A percentile compares a stretch with the other conserved stretches of the same genome.
Evolutionary conservation across 2,888 invertebrate genomes (phyloP).

Genomic region (Gymnosoma rotundatum): DNA sequence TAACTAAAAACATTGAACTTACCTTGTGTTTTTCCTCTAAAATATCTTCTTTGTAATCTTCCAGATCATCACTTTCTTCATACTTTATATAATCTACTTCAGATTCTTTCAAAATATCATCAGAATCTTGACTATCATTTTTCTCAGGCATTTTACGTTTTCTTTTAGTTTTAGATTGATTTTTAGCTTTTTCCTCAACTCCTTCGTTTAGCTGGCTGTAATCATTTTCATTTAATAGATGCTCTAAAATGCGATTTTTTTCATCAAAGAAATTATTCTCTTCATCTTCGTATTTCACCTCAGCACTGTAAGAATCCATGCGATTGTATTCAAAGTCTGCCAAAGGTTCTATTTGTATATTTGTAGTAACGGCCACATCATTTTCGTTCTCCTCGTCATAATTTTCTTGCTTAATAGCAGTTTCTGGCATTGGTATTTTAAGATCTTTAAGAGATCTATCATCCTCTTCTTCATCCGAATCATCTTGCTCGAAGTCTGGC

Average conservation of each 20-base stretch:
- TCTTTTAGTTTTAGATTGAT: slow-evolving; percentile 11
- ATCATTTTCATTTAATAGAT: slow-evolving; percentile 75
- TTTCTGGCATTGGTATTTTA: slow-evolving; percentile 70
- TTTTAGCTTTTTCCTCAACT: not conserved
- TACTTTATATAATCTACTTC: slow-evolving; percentile 76
- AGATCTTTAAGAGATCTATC: slow-evolving; percentile 62
- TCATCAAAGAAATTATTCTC: slow-evolving; percentile 76
- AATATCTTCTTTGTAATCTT: slow-evolving; percentile 75
- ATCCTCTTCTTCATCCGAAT: slow-evolving; percentile 60
- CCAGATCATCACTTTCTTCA: slow-evolving; percentile 69
- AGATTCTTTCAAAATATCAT: slow-evolving; percentile 74
- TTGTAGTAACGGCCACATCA: slow-evolving; percentile 27
- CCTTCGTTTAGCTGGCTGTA: slow-evolving; percentile 35
- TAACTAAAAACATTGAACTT: not conserved
- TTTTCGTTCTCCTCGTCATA: slow-evolving; percentile 71
- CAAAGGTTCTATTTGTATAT: slow-evolving; percentile 56
- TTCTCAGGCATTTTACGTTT: not conserved
- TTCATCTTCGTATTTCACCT: slow-evolving; percentile 75
- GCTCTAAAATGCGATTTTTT: slow-evolving; percentile 77
- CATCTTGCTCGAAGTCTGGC: slow-evolving; percentile 75
- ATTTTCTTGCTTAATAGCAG: slow-evolving; percentile 73
- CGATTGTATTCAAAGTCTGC: slow-evolving; percentile 75
- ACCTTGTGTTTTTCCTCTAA: slow-evolving; percentile 72
- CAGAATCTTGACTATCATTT: slow-evolving; percentile 38
- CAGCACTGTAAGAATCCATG: slow-evolving; percentile 71